Evolutionary conservation across 1,140 invertebrate genomes (phyloP).

Genomic region (Contarinia nasturtii): DNA sequence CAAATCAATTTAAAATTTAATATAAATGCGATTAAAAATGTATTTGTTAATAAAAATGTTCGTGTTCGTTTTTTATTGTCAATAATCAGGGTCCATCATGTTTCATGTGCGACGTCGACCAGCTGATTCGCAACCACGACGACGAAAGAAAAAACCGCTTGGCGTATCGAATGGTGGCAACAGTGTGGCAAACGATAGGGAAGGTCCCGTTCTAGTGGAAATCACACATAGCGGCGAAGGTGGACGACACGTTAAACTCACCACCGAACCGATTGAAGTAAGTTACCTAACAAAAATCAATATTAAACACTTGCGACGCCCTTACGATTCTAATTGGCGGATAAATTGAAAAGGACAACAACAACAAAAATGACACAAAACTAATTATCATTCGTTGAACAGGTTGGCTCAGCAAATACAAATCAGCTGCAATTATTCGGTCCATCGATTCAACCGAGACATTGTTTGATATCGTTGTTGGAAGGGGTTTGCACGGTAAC

Average conservation of each 20-base stretch:
- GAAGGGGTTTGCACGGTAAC: slow-evolving; percentile 84
- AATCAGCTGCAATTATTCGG: slow-evolving; percentile 47
- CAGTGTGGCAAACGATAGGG: slow-evolving; percentile 23
- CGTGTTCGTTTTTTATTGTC: too few species aligned
- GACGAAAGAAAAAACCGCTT: slow-evolving; percentile 75
- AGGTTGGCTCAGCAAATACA: slow-evolving; percentile 45
- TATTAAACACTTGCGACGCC: neutral
- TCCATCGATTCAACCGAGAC: slow-evolving; percentile 71
- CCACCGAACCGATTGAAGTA: slow-evolving; percentile 40
- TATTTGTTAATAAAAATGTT: too few species aligned
- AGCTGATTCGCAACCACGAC: slow-evolving; percentile 70
- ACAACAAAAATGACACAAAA: neutral
- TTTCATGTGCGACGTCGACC: slow-evolving; percentile 80
- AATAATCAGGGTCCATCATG: slow-evolving; percentile 65
- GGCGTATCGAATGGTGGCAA: slow-evolving; percentile 30
- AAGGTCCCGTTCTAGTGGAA: slow-evolving; percentile 34
- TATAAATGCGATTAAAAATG: too few species aligned
- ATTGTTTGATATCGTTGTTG: slow-evolving; percentile 82
- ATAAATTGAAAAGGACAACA: neutral
- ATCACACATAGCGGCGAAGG: slow-evolving; percentile 42
- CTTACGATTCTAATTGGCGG: neutral
- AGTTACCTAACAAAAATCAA: neutral
- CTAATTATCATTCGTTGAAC: neutral
- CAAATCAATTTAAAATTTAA: too few species aligned
- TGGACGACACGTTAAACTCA: slow-evolving; percentile 34